A percentile compares a stretch with the other conserved stretches of the same genome.
Evolutionary conservation across 2,797 vertebrate species (phyloP).

Genomic region (Diplodus puntazzo): DNA sequence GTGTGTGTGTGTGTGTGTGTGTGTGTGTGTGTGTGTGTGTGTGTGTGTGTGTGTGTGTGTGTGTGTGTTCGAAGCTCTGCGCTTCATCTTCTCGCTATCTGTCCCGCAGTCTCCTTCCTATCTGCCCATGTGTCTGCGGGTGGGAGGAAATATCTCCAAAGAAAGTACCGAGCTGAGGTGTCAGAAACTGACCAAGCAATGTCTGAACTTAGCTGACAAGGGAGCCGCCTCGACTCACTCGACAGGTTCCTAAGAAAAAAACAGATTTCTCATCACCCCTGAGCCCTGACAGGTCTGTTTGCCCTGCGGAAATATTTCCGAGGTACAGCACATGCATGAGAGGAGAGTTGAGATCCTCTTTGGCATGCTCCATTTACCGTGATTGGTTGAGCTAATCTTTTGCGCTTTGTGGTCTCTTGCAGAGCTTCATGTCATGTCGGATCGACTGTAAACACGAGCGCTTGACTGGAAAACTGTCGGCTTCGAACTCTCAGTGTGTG

Average conservation of each 20-base stretch:
- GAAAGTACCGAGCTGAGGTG: constrained; percentile 63
- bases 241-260: constrained; percentile 19
- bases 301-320: constrained; percentile 4
- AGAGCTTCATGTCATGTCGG: background rate
- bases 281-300: constrained; percentile 1
- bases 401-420: background rate
- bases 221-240: constrained; percentile 13
- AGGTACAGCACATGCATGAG: constrained; percentile 22
- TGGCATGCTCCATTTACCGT: background rate
- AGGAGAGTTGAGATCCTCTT: constrained; percentile 2
- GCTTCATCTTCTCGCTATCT: constrained; percentile 59
- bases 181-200: constrained; percentile 53
- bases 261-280: constrained; percentile 3
- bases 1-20: constrained; percentile 12
- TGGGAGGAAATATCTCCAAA: constrained; percentile 45
- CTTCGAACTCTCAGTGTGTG: background rate
- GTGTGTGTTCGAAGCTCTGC: constrained; percentile 32
- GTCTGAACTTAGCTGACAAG: constrained; percentile 30
- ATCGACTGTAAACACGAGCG: constrained; percentile 33
- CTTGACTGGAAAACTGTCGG: constrained; percentile 8
- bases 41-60: background rate
- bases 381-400: constrained; percentile 6
- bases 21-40: constrained; percentile 37
- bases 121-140: constrained; percentile 35
- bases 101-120: constrained; percentile 17